These are phyloP conservation scores for Etia nguti DNA, from an alignment of 2,113 vertebrate species.

Conservation along the genomic window DNA sequence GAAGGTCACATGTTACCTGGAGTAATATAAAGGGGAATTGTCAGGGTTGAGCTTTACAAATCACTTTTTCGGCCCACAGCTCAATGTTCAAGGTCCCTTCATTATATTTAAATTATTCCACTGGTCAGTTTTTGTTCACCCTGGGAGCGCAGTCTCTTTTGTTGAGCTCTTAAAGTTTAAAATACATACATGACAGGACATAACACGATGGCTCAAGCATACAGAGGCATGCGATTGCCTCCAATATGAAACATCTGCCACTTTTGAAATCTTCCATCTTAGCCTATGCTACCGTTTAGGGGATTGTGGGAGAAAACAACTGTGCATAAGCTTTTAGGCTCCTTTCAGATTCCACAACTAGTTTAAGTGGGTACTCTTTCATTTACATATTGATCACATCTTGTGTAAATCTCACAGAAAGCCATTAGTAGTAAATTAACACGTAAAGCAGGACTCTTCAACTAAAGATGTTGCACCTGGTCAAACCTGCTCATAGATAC, in stretches of 20 bases:
- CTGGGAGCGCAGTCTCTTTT: background rate
- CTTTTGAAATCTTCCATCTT: background rate
- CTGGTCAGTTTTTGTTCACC: background rate
- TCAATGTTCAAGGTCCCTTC: background rate
- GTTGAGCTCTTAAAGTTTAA: background rate
- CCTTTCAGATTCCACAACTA: background rate
- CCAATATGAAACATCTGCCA: background rate
- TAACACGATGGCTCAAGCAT: background rate
- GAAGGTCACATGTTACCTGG: constrained; percentile 37
- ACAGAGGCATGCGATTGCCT: background rate
- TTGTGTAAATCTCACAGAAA: background rate
- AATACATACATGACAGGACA: background rate
- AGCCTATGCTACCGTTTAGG: background rate
- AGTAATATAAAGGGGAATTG: background rate
- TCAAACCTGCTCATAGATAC: background rate
- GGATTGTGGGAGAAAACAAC: background rate
- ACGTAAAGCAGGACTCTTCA: background rate
- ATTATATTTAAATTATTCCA: background rate
- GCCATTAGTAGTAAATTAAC: background rate
- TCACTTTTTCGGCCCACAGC: constrained; percentile 1
- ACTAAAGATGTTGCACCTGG: background rate
- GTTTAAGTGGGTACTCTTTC: background rate
- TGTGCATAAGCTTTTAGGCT: background rate
- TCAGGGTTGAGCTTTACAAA: constrained; percentile 1
- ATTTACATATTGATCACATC: background rate